Evolutionary conservation across 2,797 vertebrate genomes (phyloP), one percentile per base, ranked within the genome.

Genomic region (Prionace glauca): DNA sequence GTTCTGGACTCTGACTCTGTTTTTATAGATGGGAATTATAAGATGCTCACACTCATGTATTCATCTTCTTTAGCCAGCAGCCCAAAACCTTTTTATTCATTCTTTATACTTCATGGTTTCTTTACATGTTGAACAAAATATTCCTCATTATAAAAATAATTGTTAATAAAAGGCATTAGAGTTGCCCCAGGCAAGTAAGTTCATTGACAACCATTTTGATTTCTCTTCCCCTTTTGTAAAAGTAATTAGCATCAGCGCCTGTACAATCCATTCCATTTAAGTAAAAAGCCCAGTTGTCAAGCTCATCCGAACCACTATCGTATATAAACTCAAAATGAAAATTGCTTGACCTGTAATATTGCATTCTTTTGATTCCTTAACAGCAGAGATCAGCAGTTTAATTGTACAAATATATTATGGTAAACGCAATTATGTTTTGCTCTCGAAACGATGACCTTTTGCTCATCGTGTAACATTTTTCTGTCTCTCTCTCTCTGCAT

Each of bases 241-340:
- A n/a, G 7, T 11, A 60, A 91, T 65, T 65, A 91, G 29, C 14
- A n/a, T 91, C 26, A 65, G 88, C 88, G 50, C 8, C 29, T 91
- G 24, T 65, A n/a, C 88, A 65, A 62, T 65, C 12, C 26, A 60
- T 18, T 62, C 88, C 56, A 91, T 91, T 91, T 91, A 60, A 91
- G 60, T n/a, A 91, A 32, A 91, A 81, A 81, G 36, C 79, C 50
- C 87, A 16, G 0, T 91, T 5, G 60, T 3, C 29, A n/a, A 32
- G n/a, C 88, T 91, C 62, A n/a, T 65, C 56, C 32, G 20, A 91
- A n/a, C 7, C 56, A 65, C 56, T 65, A 91, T 16, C 56, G 20
- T 65, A 91, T 32, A 65, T n/a, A 91, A 91, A 65, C 3, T 62
- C 56, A 91, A 91, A 91, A 65, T 91, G 60, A 91, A 91, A 32